Conservation (phyloP, 1,140 invertebrate genomes). For the Melitaea cinxia region DNA sequence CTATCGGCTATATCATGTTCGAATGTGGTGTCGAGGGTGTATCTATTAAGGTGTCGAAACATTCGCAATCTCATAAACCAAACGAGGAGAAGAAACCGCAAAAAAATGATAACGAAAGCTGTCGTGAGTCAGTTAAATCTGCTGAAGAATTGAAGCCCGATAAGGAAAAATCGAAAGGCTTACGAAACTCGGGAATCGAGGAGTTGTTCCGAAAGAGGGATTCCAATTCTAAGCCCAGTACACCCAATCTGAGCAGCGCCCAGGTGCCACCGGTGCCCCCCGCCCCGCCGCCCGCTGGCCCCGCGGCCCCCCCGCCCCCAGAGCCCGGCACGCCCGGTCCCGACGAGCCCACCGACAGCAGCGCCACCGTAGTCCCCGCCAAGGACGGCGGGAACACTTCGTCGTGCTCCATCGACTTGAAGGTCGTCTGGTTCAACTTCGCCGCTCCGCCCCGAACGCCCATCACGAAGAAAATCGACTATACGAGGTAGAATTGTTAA, state of each 20-base stretch:
- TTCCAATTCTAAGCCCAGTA: conserved; percentile 77
- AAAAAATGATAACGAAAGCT: conserved; percentile 72
- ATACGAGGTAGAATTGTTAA: conserved; percentile 86
- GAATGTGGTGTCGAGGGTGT: conserved; percentile 97
- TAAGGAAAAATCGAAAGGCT: conserved; percentile 58
- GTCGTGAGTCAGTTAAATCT: conserved; percentile 79
- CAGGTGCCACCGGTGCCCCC: conserved; percentile 60
- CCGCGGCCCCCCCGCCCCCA: conserved; percentile 59
- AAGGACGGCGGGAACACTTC: conserved; percentile 87
- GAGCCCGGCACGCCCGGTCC: conserved; percentile 59
- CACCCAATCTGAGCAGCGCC: conserved; percentile 70
- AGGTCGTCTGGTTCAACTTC: conserved; percentile 98
- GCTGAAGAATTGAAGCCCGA: conserved; percentile 79
- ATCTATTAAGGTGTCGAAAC: conserved; percentile 90
- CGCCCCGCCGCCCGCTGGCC: conserved; percentile 46
- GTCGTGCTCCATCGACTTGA: conserved; percentile 92
- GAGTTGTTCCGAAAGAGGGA: conserved; percentile 79
- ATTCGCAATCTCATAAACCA: conserved; percentile 88
- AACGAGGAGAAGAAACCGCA: conserved; percentile 83
- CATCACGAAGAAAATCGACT: conserved; percentile 97
- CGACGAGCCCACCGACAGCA: conserved; percentile 68
- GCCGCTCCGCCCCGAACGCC: conserved; percentile 96
- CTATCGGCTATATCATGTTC: conserved; percentile 97
- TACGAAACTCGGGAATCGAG: conserved; percentile 72
- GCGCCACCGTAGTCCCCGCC: conserved; percentile 58